phyloP scores from a whole-genome alignment of 2,113 vertebrate species.

The Stercorarius parasiticus region DNA sequence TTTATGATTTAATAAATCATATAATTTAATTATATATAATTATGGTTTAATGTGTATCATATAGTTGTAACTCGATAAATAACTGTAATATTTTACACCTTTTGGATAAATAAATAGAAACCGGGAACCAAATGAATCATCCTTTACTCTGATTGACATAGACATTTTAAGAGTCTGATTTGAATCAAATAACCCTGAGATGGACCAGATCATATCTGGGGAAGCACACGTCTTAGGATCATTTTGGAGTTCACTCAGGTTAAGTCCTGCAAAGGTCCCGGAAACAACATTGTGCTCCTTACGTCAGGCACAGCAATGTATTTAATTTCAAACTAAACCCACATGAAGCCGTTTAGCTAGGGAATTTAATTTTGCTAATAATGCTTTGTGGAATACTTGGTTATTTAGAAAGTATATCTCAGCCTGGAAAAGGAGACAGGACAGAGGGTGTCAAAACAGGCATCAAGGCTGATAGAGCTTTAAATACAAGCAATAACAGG shows the following conservation, averaged over 20 bases:
- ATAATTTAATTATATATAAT: background rate
- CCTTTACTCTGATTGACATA: background rate
- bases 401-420: background rate
- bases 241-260: too few species aligned
- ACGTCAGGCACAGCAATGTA: background rate
- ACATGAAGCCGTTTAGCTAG: background rate
- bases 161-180: background rate
- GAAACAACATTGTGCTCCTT: background rate
- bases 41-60: background rate
- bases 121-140: background rate
- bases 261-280: background rate
- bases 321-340: background rate
- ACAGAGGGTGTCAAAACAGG: background rate
- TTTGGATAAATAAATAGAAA: background rate
- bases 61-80: background rate
- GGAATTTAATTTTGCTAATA: background rate
- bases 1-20: background rate
- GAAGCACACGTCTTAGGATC: background rate
- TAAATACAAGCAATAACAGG: background rate
- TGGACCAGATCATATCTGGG: rapidly evolving
- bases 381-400: background rate
- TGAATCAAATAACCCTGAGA: background rate
- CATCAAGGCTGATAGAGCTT: background rate
- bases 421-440: background rate
- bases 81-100: background rate